Evolutionary conservation across 2,113 vertebrate genomes (phyloP), one percentile per base, ranked within the genome.

Genomic region (Oryzias javanicus): DNA sequence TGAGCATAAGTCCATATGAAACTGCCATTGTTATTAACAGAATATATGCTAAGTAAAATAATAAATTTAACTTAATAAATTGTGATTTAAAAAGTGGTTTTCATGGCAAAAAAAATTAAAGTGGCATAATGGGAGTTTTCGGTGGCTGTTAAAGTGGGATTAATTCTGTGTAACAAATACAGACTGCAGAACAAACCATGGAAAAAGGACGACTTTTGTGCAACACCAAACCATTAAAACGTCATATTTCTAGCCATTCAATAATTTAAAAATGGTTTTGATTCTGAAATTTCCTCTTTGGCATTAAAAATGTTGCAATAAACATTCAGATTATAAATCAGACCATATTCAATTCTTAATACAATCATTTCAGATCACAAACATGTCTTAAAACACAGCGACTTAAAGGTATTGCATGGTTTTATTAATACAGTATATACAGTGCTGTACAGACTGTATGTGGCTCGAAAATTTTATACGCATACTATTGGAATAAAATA

Each of bases 41-140:
- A 94, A 91, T 93, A 94, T 94, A 95, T 91, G 92, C 93, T 93
- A 93, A 89, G 90, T 93, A 90, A 91, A 82, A 77, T 78, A 68
- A 67, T 83, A 78, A 77, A 72, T 63, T 75, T 76, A 84, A 45
- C 91, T 91, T 89, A 91, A 94, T 84, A 94, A 94, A 93, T 93
- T 70, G 55, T 68, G 59, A 76, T 35, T 2, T 8, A 35, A 29
- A 35, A 8, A 8, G 8, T 27, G 10, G 35, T 35, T 35, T 35
- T 35, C 8, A 35, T 35, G 8, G n/a, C n/a, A n/a, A n/a, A n/a
- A n/a, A n/a, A n/a, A n/a, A n/a, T n/a, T n/a, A n/a, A n/a, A n/a
- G n/a, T n/a, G n/a, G n/a, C n/a, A n/a, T n/a, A n/a, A 35, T 10
- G 29, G 8, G 29, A n/a, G 29, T 35, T 27, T 27, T 27, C 4